Evolutionary conservation across 2,797 vertebrate genomes (phyloP), one percentile per base, ranked within the genome.

Genomic region (Vultur gryphus): DNA sequence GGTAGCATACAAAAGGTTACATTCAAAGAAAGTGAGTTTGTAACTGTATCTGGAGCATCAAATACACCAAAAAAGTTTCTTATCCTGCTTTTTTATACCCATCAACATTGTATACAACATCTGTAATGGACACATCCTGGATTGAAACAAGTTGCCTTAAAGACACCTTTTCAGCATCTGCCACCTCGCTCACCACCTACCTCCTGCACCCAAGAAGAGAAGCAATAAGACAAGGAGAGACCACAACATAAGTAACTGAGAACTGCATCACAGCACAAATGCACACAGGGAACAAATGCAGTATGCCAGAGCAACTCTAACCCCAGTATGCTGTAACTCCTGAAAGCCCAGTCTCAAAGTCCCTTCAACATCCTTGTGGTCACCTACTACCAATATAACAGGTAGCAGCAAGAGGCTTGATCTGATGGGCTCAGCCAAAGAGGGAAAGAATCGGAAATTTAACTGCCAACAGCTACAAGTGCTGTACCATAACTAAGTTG

Each of bases 261-360:
- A 89, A 25, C 4, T 3, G 14, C 29, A 84, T 19, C 49, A 35
- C 24, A 67, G 54, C 8, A 37, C 23, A 64, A 31, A 79, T 1
- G 6, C 19, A 28, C 5, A 11, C 13, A 17, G 8, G 23, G 39
- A 75, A 48, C 1, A 6, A 61, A 77, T 0, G 0, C 12, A 58
- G 14, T 35, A 25, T 25, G 24, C 24, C 39, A 69, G 26, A 70
- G 44, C n/a, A 89, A 48, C 28, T 46, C 39, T 35, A 51, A 64
- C 6, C 14, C 33, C 16, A 61, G 65, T 26, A 51, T 2, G 11
- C 17, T 37, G 2, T 18, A 66, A 67, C 19, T 65, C 37, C 2
- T 2, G 2, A 55, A 43, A 66, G 7, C 12, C 29, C 0, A 81
- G 20, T 26, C 72, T 33, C 33, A 9, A 58, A 89, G 61, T 25